These are phyloP conservation scores for Ailuropoda melanoleuca DNA, from an alignment of 2,113 vertebrate genomes.

Conservation along the genomic window DNA sequence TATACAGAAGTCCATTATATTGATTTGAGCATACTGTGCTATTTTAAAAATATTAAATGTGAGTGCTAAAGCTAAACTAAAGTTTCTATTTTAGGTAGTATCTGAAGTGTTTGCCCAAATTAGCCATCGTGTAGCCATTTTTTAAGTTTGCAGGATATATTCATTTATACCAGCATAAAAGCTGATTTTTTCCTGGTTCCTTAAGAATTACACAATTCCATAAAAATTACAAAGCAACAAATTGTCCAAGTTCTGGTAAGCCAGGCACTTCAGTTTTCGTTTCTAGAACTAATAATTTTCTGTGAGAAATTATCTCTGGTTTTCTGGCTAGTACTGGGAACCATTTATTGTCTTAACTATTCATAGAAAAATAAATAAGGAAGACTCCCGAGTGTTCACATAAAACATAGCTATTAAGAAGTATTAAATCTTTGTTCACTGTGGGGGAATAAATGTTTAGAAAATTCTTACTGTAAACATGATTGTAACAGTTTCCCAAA, in stretches of 20 bases:
- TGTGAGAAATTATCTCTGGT: conserved; percentile 37
- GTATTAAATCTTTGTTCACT: conserved; percentile 47
- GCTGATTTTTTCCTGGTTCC: neutral
- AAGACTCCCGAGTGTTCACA: neutral
- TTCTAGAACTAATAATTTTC: conserved; percentile 52
- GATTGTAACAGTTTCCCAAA: conserved; percentile 74
- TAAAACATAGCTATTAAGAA: conserved; percentile 36
- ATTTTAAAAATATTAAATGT: conserved; percentile 23
- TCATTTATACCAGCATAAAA: conserved; percentile 15
- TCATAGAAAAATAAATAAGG: conserved; percentile 51
- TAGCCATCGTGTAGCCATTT: neutral
- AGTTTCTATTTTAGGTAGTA: conserved; percentile 12
- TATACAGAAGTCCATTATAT: neutral
- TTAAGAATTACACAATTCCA: neutral
- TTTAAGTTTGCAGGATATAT: neutral
- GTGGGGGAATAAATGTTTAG: conserved; percentile 60
- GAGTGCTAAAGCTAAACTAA: neutral
- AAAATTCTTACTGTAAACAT: conserved; percentile 74
- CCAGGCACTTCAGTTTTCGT: conserved; percentile 55
- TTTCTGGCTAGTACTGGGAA: conserved; percentile 39
- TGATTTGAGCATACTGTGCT: neutral
- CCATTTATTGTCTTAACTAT: conserved; percentile 29
- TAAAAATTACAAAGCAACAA: conserved; percentile 22
- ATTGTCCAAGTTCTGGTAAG: conserved; percentile 40
- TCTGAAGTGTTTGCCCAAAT: neutral